Evolutionary conservation across 2,113 vertebrate species (phyloP).

Genomic region (Ciconia boyciana): DNA sequence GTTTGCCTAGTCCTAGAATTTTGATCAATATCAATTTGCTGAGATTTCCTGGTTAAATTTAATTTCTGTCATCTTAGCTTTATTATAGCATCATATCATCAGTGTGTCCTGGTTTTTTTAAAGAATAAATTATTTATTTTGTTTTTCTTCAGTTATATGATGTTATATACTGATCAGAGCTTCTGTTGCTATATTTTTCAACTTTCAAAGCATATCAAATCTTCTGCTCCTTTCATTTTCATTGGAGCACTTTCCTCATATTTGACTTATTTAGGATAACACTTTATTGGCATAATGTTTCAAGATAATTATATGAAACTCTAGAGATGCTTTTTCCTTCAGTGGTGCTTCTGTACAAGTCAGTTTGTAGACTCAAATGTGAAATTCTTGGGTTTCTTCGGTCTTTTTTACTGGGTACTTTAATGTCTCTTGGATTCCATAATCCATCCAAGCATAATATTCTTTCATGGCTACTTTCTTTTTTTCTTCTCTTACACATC

Average conservation of each 20-base stretch:
- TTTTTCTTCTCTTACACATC: not conserved
- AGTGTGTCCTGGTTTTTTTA: not conserved
- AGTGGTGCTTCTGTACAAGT: not conserved
- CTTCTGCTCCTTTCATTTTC: not conserved
- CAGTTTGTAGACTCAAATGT: not conserved
- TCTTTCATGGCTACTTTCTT: not conserved
- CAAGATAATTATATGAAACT: not conserved
- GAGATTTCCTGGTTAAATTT: constrained; percentile 20
- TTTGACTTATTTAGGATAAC: not conserved
- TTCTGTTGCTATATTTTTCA: not conserved
- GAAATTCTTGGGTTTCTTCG: not conserved
- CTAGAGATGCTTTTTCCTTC: not conserved
- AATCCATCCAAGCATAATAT: not conserved
- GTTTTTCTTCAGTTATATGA: not conserved
- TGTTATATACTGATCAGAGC: not conserved
- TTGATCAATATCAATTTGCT: constrained; percentile 7
- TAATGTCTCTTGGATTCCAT: not conserved
- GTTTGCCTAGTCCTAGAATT: not conserved
- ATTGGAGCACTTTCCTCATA: not conserved
- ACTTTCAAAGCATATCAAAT: not conserved
- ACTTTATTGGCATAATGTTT: not conserved
- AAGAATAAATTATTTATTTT: not conserved
- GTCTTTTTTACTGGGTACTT: not conserved
- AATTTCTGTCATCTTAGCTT: not conserved
- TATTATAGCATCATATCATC: not conserved